These are phyloP conservation scores for Solenopsis fugax DNA, from an alignment of 1,140 invertebrate species.

Conservation along the genomic window DNA sequence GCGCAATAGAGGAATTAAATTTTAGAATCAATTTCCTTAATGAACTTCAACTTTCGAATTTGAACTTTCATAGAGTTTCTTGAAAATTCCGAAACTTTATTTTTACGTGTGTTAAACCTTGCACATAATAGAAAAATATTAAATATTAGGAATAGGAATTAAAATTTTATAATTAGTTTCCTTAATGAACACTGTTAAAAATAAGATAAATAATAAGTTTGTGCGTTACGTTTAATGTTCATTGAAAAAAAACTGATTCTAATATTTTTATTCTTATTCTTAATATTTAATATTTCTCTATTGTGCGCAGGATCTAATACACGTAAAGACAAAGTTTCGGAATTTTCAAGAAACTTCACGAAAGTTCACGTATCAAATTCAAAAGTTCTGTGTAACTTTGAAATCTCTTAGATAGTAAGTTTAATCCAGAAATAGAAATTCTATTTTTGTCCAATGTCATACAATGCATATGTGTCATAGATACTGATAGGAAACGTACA, in stretches of 20 bases:
- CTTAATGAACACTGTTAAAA: too few relatives aligned
- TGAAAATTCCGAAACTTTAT: conserved; percentile 2
- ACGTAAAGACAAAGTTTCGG: neutral
- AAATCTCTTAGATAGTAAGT: conserved; percentile 16
- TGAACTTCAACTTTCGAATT: neutral
- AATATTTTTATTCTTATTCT: too few relatives aligned
- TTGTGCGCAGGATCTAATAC: too few relatives aligned
- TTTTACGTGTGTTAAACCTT: neutral
- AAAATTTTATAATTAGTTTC: too few relatives aligned
- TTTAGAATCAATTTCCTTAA: too few relatives aligned
- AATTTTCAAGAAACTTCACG: neutral
- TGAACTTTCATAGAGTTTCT: neutral
- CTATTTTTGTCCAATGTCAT: neutral
- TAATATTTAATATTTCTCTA: too few relatives aligned
- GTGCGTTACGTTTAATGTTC: too few relatives aligned
- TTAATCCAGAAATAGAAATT: conserved; percentile 2
- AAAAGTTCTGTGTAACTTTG: neutral
- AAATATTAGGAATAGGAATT: too few relatives aligned
- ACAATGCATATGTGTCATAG: neutral
- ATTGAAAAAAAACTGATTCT: too few relatives aligned
- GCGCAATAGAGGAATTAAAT: too few relatives aligned
- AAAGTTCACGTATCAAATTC: neutral
- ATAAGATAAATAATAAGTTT: too few relatives aligned
- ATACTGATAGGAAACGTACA: neutral
- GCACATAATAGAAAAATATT: too few relatives aligned